Conservation (phyloP, 2,113 vertebrate genomes). For the Gnathonemus longibarbis region DNA sequence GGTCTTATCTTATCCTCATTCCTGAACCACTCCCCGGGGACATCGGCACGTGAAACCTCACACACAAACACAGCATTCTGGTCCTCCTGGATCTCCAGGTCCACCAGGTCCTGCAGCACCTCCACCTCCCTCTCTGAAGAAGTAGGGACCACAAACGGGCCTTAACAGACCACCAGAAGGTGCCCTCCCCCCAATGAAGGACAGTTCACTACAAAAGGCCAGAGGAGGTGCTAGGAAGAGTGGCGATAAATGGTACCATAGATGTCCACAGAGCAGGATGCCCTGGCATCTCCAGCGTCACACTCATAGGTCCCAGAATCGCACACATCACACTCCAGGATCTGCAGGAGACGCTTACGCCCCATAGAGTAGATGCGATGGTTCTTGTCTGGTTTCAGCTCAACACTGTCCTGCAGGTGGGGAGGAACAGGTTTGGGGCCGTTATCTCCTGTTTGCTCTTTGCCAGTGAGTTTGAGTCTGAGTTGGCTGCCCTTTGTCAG, state of each 20-base stretch:
- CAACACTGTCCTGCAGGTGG: slow-evolving; percentile 54
- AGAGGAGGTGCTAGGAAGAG: not conserved
- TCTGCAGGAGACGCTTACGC: slow-evolving; percentile 60
- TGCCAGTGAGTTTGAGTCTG: not conserved
- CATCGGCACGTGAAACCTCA: slow-evolving; percentile 64
- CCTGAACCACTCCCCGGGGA: slow-evolving; percentile 72
- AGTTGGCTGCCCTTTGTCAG: not conserved
- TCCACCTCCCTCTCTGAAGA: slow-evolving; percentile 66
- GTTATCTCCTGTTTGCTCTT: not conserved
- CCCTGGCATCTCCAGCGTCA: slow-evolving; percentile 52
- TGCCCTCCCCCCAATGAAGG: not conserved
- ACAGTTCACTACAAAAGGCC: not conserved
- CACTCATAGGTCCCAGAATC: slow-evolving; percentile 62
- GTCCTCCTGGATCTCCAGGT: slow-evolving; percentile 69
- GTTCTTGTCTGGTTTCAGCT: slow-evolving; percentile 59
- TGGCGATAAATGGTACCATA: slow-evolving; percentile 56
- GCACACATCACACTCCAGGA: slow-evolving; percentile 40
- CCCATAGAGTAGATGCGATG: slow-evolving; percentile 75
- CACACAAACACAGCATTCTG: slow-evolving; percentile 85
- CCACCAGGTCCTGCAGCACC: slow-evolving; percentile 65
- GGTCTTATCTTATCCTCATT: slow-evolving; percentile 63
- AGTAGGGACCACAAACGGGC: not conserved
- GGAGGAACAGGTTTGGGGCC: not conserved
- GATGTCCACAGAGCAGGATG: slow-evolving; percentile 63
- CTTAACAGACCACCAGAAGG: not conserved